Conservation (phyloP, 2,888 invertebrate genomes). For the Thecophora atra region DNA sequence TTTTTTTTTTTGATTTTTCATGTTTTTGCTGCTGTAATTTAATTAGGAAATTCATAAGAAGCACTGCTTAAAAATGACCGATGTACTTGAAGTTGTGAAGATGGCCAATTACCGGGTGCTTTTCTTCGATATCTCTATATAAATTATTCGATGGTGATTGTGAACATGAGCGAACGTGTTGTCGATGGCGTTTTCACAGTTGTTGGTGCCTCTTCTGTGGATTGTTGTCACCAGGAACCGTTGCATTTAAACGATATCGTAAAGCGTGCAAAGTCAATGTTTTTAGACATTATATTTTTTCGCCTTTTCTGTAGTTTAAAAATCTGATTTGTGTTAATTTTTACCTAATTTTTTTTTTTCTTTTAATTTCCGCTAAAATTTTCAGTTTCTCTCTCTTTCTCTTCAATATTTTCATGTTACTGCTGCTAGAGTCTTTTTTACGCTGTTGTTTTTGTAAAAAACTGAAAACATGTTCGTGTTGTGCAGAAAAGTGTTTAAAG, state of each 20-base stretch:
- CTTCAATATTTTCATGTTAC: conserved; percentile 8
- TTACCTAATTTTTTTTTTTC: background rate
- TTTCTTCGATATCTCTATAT: background rate
- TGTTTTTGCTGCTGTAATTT: background rate
- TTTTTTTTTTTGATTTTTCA: no score
- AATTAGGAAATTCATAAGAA: background rate
- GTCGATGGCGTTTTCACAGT: background rate
- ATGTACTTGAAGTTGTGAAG: conserved; percentile 24
- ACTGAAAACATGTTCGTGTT: background rate
- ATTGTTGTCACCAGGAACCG: conserved; percentile 39
- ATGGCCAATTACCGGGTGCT: conserved; percentile 19
- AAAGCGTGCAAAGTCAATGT: conserved; percentile 49
- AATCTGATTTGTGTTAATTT: no score
- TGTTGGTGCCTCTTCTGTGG: background rate
- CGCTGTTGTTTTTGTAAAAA: background rate
- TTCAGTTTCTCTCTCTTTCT: no score
- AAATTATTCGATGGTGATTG: no score
- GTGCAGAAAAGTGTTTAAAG: conserved; percentile 13
- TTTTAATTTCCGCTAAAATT: background rate
- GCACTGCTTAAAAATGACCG: background rate
- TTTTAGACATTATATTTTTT: conserved; percentile 31
- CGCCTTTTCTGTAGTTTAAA: background rate
- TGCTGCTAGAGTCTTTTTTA: conserved; percentile 7
- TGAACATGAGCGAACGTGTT: no score
- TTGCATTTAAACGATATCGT: conserved; percentile 44